A percentile compares a stretch with the other conserved stretches of the same genome.
phyloP scores from a whole-genome alignment of 1,140 invertebrate genomes.

The Dendrolimus kikuchii region DNA sequence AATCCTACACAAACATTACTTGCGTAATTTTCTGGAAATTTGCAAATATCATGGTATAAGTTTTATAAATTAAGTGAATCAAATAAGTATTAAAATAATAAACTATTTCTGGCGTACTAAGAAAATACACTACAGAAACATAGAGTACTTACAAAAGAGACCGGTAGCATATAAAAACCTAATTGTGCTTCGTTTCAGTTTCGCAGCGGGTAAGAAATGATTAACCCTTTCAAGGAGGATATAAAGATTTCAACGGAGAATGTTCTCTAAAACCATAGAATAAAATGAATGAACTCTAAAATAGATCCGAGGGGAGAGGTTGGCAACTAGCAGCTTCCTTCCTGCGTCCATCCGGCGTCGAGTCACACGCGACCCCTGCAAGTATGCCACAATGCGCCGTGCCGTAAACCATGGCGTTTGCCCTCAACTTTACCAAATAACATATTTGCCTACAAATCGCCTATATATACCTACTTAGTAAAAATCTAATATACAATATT shows the following conservation, averaged over 20 bases:
- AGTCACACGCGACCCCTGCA: slow-evolving; percentile 57
- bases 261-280: slow-evolving; percentile 33
- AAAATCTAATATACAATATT: too few species aligned
- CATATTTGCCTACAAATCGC: not conserved
- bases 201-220: slow-evolving; percentile 1
- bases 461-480: too few species aligned
- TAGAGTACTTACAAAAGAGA: too few species aligned
- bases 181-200: slow-evolving; percentile 1
- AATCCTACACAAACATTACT: not conserved
- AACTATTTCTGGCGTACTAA: too few species aligned
- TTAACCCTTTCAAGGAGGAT: slow-evolving; percentile 5
- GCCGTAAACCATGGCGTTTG: slow-evolving; percentile 35
- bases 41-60: too few species aligned
- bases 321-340: slow-evolving; percentile 66
- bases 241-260: slow-evolving; percentile 6
- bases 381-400: slow-evolving; percentile 9
- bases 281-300: slow-evolving; percentile 60
- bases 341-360: slow-evolving; percentile 58
- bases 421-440: slow-evolving; percentile 26
- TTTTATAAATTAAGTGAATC: too few species aligned
- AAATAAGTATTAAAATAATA: too few species aligned
- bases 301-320: slow-evolving; percentile 62
- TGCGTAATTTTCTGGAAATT: not conserved
- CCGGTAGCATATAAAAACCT: too few species aligned
- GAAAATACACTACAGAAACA: too few species aligned